Evolutionary conservation across 2,797 vertebrate species (phyloP), one percentile per base, ranked within the genome.

Genomic region (Otus scops): DNA sequence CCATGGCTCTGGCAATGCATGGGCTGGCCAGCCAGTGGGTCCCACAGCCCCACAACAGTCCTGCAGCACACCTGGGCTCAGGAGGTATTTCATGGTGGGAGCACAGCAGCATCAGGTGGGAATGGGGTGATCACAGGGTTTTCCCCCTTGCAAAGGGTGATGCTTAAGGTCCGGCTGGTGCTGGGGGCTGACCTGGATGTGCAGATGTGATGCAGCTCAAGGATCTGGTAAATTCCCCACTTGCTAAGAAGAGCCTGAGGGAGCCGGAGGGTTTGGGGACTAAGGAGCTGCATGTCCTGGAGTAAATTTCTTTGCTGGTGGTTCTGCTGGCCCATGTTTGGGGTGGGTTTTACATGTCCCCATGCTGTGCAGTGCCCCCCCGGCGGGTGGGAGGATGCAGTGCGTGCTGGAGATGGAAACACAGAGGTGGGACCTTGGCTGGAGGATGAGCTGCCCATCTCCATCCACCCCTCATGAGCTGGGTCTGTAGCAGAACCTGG

Each of bases 61-160:
- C 64, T 24, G 21, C 19, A 27, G 63, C 51, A 36, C 20, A 32
- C 4, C 45, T 26, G 75, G 41, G 32, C 32, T 43, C 1, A 0
- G 34, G 16, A 18, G 24, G 10, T 21, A 13, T 17, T 23, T 8
- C 8, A 2, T 5, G 43, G 60, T 7, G n/a, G 34, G 57, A 48
- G 27, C 21, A 32, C 0, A 0, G 28, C 41, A 48, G 45, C 45
- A 3, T 21, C 0, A 2, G 27, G 21, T 34, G 36, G 70, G 18
- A 50, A 24, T 2, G 41, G 47, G 63, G 27, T 5, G 7, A 41
- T 8, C 1, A 4, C 2, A 2, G 17, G 28, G 16, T 9, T 38
- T 48, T 43, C 3, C 16, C 41, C 11, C 8, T 26, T 27, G 36
- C 61, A 6, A 47, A 48, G 61, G 41, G 24, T 17, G 39, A 11